phyloP scores from a whole-genome alignment of 2,888 invertebrate genomes.

The Azorinus chamasolen region DNA sequence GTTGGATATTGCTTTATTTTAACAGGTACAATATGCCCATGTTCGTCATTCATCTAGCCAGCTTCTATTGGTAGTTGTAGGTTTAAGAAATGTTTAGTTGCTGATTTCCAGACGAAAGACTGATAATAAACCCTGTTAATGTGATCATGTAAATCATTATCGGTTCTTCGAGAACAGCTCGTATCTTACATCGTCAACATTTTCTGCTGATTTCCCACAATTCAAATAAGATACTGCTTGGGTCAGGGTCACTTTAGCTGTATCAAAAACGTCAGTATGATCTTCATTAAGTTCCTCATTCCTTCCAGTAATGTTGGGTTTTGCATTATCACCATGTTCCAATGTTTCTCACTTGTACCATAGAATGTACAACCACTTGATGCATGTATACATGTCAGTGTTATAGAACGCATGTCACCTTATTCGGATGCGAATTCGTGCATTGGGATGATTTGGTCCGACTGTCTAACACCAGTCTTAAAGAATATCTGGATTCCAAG shows the following conservation, averaged over 20 bases:
- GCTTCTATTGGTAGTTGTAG: slow-evolving; percentile 12
- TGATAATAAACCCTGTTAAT: slow-evolving; percentile 9
- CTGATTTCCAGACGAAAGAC: slow-evolving; percentile 12
- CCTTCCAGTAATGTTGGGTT: slow-evolving; percentile 3
- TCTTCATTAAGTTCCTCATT: slow-evolving; percentile 4
- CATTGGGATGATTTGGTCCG: not conserved
- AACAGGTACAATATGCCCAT: slow-evolving; percentile 4
- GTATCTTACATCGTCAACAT: slow-evolving; percentile 10
- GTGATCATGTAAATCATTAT: slow-evolving; percentile 11
- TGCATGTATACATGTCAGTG: not conserved
- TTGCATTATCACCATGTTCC: not conserved
- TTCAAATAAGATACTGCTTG: not conserved
- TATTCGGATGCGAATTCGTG: not conserved
- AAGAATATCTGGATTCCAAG: not conserved
- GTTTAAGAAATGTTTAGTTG: slow-evolving; percentile 1
- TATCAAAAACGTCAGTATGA: slow-evolving; percentile 2
- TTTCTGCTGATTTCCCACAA: slow-evolving; percentile 3
- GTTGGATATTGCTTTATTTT: slow-evolving; percentile 4
- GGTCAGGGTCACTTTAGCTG: not conserved
- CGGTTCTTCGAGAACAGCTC: slow-evolving; percentile 21
- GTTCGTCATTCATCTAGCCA: slow-evolving; percentile 7
- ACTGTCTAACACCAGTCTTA: not conserved
- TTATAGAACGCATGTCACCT: not conserved
- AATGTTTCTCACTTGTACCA: not conserved
- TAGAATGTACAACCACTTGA: slow-evolving; percentile 8